Conservation (phyloP, 2,888 invertebrate genomes). For the Leucophenga montana region DNA sequence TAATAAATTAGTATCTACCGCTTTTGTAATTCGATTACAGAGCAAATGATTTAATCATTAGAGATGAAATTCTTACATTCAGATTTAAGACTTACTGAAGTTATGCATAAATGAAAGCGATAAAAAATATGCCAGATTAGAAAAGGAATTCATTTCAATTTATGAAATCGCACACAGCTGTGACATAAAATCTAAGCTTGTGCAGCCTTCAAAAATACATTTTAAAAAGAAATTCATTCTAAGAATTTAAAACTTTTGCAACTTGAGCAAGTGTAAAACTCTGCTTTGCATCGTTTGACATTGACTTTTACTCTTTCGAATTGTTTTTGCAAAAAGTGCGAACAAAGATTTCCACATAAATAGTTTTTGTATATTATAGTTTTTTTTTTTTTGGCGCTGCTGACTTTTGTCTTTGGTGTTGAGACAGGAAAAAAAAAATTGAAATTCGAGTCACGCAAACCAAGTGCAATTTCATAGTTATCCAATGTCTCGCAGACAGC, state of each 20-base stretch:
- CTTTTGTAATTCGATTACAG: too few species aligned
- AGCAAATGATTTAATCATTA: too few species aligned
- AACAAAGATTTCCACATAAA: conserved; percentile 27
- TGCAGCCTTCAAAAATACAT: not conserved
- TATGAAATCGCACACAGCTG: not conserved
- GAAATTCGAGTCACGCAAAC: conserved; percentile 29
- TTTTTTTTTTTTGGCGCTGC: too few species aligned
- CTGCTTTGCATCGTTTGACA: not conserved
- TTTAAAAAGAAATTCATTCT: conserved; percentile 8
- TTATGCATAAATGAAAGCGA: too few species aligned
- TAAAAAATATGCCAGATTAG: too few species aligned
- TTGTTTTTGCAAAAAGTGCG: not conserved
- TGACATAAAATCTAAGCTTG: not conserved
- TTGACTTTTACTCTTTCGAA: too few species aligned
- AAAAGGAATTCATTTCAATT: too few species aligned
- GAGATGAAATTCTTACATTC: too few species aligned
- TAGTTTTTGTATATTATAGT: conserved; percentile 14
- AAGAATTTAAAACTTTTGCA: conserved; percentile 14
- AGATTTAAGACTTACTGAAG: too few species aligned
- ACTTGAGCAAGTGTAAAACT: not conserved
- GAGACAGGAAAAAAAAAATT: too few species aligned
- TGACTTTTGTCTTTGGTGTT: too few species aligned
- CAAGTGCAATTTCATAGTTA: conserved; percentile 29
- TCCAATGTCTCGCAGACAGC: conserved; percentile 5
- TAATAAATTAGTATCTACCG: too few species aligned